Evolutionary conservation across 2,888 invertebrate genomes (phyloP).

Genomic region (Cyaniris semiargus): DNA sequence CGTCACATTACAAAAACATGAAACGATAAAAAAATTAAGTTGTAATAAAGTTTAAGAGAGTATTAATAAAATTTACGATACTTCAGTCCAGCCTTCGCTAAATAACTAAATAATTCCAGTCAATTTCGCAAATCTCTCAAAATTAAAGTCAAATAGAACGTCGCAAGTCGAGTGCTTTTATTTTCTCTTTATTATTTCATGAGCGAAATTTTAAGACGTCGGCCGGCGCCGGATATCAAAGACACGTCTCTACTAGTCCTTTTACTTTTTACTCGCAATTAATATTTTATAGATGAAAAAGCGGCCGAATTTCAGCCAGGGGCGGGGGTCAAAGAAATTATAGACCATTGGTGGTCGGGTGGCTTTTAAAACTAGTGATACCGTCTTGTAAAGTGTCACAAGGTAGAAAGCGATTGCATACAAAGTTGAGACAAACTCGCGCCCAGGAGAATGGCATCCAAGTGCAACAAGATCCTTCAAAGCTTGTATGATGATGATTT

Average conservation of each 20-base stretch:
- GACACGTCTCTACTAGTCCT: neutral
- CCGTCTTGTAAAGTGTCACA: no score
- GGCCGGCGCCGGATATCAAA: neutral
- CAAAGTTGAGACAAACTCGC: no score
- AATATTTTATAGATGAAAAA: slow-evolving; percentile 4
- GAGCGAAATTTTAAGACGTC: neutral
- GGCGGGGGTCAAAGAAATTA: neutral
- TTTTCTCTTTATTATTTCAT: slow-evolving; percentile 1
- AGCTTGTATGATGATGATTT: no score
- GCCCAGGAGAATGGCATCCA: no score
- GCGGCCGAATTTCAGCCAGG: neutral
- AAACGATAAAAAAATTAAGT: neutral
- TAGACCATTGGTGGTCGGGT: neutral
- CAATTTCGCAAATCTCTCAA: slow-evolving; percentile 1
- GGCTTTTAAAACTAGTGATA: neutral
- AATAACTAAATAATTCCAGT: neutral
- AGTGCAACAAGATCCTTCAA: no score
- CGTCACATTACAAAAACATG: neutral
- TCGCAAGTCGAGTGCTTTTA: slow-evolving; percentile 8
- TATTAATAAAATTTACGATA: neutral
- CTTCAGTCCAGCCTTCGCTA: neutral
- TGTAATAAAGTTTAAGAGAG: neutral
- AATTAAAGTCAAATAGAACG: neutral
- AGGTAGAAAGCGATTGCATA: no score
- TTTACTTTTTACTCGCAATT: neutral